Evolutionary conservation across 2,888 invertebrate genomes (phyloP), one percentile per base, ranked within the genome.

Genomic region (Malachius bipustulatus): DNA sequence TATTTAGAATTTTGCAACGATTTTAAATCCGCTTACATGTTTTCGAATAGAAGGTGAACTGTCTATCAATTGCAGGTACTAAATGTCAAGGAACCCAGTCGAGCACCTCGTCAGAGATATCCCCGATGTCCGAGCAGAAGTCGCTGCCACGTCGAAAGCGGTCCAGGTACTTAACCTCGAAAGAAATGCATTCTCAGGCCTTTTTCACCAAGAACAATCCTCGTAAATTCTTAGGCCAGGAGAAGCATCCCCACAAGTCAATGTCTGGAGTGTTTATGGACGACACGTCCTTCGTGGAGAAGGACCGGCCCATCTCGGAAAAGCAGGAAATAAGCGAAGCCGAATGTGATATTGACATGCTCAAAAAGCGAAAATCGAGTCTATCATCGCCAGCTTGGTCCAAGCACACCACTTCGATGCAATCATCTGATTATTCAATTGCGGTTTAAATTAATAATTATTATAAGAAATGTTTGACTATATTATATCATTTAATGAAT

Each of bases 111-210:
- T 79, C 79, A 57, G 80, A 80, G 66, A 71, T 79, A 57, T 79
- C 79, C 49, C 79, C 79, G 54, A 78, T 78, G 77, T 77, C 78
- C 55, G 80, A 79, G 60, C 78, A 79, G 64, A 79, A 79, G 62
- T 79, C 78, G 49, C 66, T 79, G 55, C 78, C 79, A 49, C 69
- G 79, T 56, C 70, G 78, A 60, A 74, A 72, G 39, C 43, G 75
- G 60, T 73, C 76, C 63, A 76, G 76, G 75, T 77, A 71, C 65
- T 49, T 45, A 48, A 43, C 45, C 35, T 32, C 43, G 30, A 44
- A 45, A 44, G 44, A 48, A 35, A 42, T 46, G 39, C 44, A 43
- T 41, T 38, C 40, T 37, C 46, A 41, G 37, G 41, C 43, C 32
- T 43, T 44, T 46, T 40, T 44, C 34, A 46, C 43, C 11, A 42